Base-by-base conservation (phyloP, 2,797 vertebrate genomes). In the Enteromius trimaculatus region DNA sequence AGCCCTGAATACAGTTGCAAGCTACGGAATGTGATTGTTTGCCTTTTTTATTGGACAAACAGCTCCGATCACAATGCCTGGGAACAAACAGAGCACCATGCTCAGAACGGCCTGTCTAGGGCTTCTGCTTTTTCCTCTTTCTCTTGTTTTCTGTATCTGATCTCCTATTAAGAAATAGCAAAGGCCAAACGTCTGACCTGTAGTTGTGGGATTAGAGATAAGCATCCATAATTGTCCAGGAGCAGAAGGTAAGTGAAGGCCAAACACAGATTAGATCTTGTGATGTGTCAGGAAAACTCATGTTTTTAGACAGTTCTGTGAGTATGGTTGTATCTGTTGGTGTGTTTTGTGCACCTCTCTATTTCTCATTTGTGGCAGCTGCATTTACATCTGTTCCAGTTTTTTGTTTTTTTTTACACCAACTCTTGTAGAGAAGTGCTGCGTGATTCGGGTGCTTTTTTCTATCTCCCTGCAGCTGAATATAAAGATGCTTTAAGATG, bases 21-120 rank as follows among this genome's bases (percentile, higher is more conserved):
- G 93, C 92, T 90, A 86, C 83, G 93, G 94, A 95, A 94, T 95
- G 92, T 88, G 86, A 91, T 94, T 95, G 93, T 95, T 93, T 90
- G 90, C 86, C 89, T 34, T 85, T 93, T 89, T 93, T 91, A 90
- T 89, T 91, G 90, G 93, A 89, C 92, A 91, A 92, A 93, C 91
- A 83, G 81, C 82, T 65, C 81, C 9, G 34, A 58, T 78, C 80
- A 88, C 86, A 89, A 87, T 89, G 88, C 80, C 79, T 26, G 31
- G 87, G 86, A 87, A 92, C 90, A 93, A 93, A 92, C 89, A 90
- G 85, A 60, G 71, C 7, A 5, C n/a, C 21, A 53, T 85, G 84
- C 77, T 85, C 88, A 86, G 80, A 87, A 86, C 77, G 23, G 79
- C 49, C 62, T 76, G 80, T 85, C 88, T 74, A 65, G 78, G 75